Evolutionary conservation across 2,888 invertebrate species (phyloP), one percentile per base, ranked within the genome.

Genomic region (Balanococcus diminutus): DNA sequence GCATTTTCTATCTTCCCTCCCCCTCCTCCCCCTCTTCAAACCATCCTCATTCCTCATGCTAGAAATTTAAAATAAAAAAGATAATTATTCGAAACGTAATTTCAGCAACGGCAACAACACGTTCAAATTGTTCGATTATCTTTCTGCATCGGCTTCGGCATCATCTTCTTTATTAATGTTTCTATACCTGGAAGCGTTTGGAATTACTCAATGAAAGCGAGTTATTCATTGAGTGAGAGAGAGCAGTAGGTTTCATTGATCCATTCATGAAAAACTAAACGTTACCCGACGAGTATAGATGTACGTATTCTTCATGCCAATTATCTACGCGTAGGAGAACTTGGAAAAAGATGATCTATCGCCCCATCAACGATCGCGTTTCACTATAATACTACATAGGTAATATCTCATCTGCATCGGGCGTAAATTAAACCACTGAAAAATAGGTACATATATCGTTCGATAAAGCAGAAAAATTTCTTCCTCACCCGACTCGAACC

Each of bases 171-270:
- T 67, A 67, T 67, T 67, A 67, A 67, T 67, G 61, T 22, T 25
- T 67, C 28, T 28, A n/a, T n/a, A 67, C 61, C 61, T 67, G 28
- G 25, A 3, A 67, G 61, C 61, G 61, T 22, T 67, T 67, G 9
- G 61, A 28, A 67, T 67, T 67, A 67, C 61, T 67, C 61, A 67
- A 67, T 67, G 61, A 56, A 56, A 56, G 8, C n/a, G 51, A 51
- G 51, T 19, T 67, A 67, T 67, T 9, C n/a, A 2, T 3, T 11
- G 25, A 28, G 5, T 9, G 36, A 36, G 8, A 36, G n/a, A n/a
- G n/a, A n/a, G n/a, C n/a, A n/a, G n/a, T n/a, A n/a, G 51, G 51
- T 51, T 51, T 19, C 51, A 28, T 67, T 25, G 61, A 67, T 67
- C 28, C 61, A 67, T 67, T 67, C 61, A 67, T 67, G 61, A 67